phyloP scores from a whole-genome alignment of 2,888 invertebrate genomes.

The Cheilosia urbana region DNA sequence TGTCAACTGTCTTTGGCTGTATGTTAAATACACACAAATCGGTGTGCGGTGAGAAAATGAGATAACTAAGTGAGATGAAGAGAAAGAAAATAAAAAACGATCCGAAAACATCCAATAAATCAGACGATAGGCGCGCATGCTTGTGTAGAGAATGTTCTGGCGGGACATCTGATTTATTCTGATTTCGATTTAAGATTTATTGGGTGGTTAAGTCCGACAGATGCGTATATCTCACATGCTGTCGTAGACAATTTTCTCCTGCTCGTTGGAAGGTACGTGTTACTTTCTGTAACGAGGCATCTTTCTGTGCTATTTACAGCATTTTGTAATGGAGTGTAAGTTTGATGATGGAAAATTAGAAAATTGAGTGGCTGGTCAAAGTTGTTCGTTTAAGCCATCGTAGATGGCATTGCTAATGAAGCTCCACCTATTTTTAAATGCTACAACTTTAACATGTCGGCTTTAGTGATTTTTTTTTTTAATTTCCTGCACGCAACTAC shows the following conservation, averaged over 20 bases:
- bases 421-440: too few species aligned
- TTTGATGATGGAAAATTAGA: too few species aligned
- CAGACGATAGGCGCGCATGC: constrained; percentile 55
- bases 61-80: constrained; percentile 7
- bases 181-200: constrained; percentile 70
- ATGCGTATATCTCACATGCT: constrained; percentile 59
- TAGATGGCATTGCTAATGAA: too few species aligned
- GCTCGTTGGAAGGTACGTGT: not conserved
- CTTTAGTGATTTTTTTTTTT: too few species aligned
- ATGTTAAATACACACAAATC: not conserved
- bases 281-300: not conserved
- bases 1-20: constrained; percentile 26
- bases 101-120: constrained; percentile 63
- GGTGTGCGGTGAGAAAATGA: constrained; percentile 17
- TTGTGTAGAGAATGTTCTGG: constrained; percentile 33
- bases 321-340: too few species aligned
- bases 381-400: too few species aligned
- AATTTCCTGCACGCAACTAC: too few species aligned
- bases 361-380: too few species aligned
- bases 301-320: too few species aligned
- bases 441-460: too few species aligned
- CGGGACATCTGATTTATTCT: constrained; percentile 62
- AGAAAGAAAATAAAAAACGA: constrained; percentile 31
- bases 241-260: constrained; percentile 26
- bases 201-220: constrained; percentile 67